Conservation (phyloP, 2,797 vertebrate species). For the Halcyon chelicuti region DNA sequence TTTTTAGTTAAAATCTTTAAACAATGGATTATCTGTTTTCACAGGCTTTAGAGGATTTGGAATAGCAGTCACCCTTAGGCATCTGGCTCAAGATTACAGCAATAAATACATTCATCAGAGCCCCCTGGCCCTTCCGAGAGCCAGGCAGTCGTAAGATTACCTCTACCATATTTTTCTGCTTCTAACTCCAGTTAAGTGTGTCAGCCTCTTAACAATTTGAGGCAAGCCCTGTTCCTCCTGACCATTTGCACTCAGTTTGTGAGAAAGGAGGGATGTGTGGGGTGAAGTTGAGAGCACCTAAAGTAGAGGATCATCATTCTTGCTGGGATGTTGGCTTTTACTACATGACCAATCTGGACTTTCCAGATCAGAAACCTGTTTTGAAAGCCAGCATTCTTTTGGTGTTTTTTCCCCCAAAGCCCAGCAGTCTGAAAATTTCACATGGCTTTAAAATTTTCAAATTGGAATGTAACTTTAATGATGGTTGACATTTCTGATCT, state of each 20-base stretch:
- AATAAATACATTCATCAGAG: slow-evolving; percentile 38
- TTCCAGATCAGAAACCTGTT: neutral
- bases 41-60: slow-evolving; percentile 55
- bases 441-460: neutral
- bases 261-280: neutral
- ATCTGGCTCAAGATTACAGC: slow-evolving; percentile 54
- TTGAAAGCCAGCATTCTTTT: neutral
- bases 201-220: neutral
- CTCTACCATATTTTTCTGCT: neutral
- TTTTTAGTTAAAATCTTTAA: slow-evolving; percentile 68
- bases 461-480: neutral
- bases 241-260: neutral
- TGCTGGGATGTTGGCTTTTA: neutral
- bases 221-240: neutral
- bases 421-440: neutral
- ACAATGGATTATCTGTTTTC: slow-evolving; percentile 68
- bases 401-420: neutral
- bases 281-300: neutral
- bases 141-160: slow-evolving; percentile 4
- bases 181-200: neutral
- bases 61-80: slow-evolving; percentile 57
- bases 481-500: neutral
- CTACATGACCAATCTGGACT: neutral
- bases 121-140: slow-evolving; percentile 5
- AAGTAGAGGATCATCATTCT: neutral